Evolutionary conservation across 2,113 vertebrate species (phyloP).

Genomic region (Pterocles orientalis): DNA sequence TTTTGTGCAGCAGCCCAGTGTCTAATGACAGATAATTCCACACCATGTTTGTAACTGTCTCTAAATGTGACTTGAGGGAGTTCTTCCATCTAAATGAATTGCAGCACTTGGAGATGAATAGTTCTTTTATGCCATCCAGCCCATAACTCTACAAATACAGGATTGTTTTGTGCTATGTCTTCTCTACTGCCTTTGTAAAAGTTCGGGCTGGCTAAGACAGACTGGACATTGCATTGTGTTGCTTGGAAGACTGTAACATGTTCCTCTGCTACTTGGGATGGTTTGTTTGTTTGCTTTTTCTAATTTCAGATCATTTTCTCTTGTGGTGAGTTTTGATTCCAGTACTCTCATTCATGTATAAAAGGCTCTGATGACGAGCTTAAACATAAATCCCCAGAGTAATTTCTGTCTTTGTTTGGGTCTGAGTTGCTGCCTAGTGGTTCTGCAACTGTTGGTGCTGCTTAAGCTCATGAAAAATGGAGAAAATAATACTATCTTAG

Average conservation of each 20-base stretch:
- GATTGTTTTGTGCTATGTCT: not conserved
- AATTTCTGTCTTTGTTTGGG: not conserved
- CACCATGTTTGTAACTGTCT: not conserved
- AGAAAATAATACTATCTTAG: not conserved
- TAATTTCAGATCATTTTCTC: not conserved
- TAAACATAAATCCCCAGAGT: not conserved
- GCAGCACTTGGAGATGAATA: conserved; percentile 1
- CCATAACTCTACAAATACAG: not conserved
- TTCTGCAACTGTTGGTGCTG: not conserved
- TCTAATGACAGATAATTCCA: conserved; percentile 3
- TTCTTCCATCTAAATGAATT: conserved; percentile 22
- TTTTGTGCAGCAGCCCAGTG: conserved; percentile 7
- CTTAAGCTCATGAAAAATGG: not conserved
- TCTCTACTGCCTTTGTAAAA: not conserved
- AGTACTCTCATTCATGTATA: not conserved
- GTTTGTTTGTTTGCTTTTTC: not conserved
- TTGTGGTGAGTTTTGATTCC: not conserved
- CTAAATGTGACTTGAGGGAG: not conserved
- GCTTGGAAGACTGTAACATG: not conserved
- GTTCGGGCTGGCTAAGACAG: not conserved
- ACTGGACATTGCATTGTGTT: not conserved
- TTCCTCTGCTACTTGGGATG: not conserved
- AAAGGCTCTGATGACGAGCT: not conserved
- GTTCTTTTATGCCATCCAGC: not conserved
- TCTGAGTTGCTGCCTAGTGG: not conserved